phyloP scores from a whole-genome alignment of 2,888 invertebrate species.

The Saturnia pavonia region DNA sequence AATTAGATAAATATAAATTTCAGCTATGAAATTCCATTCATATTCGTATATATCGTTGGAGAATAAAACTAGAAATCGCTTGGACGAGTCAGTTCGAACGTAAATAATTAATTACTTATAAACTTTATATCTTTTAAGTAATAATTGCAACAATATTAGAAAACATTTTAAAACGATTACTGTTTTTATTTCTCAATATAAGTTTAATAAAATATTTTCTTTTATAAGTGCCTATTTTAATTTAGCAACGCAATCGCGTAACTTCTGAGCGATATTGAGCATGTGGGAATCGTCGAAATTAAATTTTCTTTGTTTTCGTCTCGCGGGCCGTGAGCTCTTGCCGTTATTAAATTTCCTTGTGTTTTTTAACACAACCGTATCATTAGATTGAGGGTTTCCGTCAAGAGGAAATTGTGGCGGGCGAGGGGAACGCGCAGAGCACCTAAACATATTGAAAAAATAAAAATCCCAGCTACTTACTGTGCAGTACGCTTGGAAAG shows the following conservation, averaged over 20 bases:
- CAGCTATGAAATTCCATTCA: neutral
- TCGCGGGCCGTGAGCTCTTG: conserved; percentile 63
- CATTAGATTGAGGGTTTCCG: conserved; percentile 83
- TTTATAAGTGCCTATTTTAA: conserved; percentile 43
- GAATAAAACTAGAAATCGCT: no score
- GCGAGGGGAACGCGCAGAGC: conserved; percentile 73
- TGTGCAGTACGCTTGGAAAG: conserved; percentile 37
- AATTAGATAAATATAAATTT: neutral
- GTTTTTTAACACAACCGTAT: conserved; percentile 83
- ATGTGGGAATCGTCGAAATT: conserved; percentile 81
- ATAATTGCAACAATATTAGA: neutral
- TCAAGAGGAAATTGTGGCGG: conserved; percentile 80
- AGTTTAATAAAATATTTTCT: neutral
- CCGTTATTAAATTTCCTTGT: conserved; percentile 83
- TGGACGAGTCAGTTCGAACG: neutral
- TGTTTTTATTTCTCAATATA: neutral
- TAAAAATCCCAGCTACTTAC: conserved; percentile 79
- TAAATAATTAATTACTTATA: neutral
- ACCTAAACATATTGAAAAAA: conserved; percentile 82
- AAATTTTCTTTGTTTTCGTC: conserved; percentile 80
- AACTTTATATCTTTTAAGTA: no score
- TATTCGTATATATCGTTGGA: neutral
- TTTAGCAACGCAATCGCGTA: conserved; percentile 56
- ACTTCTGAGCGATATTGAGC: conserved; percentile 76
- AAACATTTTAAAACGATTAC: neutral